Conservation (phyloP, 2,888 invertebrate genomes). For the Eupithecia pulchellata region DNA sequence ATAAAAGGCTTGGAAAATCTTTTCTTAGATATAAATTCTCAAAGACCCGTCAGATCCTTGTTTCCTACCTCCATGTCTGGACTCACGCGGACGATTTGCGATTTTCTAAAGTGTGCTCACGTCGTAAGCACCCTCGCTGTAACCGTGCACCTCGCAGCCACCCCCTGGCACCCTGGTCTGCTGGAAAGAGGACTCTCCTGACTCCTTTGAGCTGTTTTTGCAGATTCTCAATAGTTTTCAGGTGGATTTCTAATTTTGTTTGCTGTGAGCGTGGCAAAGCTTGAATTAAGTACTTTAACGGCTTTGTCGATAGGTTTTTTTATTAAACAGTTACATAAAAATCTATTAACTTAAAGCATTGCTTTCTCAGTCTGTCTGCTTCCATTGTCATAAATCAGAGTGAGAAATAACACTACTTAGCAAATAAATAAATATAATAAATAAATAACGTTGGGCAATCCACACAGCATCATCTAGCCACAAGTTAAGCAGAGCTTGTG, state of each 20-base stretch:
- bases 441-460: too few relatives aligned
- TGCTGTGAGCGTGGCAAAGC: slow-evolving; percentile 5
- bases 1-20: neutral
- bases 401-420: too few relatives aligned
- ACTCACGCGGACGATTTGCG: slow-evolving; percentile 59
- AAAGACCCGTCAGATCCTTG: slow-evolving; percentile 1
- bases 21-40: neutral
- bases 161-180: slow-evolving; percentile 21
- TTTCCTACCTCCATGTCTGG: slow-evolving; percentile 26
- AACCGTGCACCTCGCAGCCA: slow-evolving; percentile 56
- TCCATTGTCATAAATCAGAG: too few relatives aligned
- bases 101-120: slow-evolving; percentile 71
- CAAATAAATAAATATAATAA: too few relatives aligned
- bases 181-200: slow-evolving; percentile 33
- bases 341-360: too few relatives aligned
- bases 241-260: slow-evolving; percentile 27
- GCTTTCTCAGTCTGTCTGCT: too few relatives aligned
- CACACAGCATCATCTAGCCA: too few relatives aligned
- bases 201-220: slow-evolving; percentile 41
- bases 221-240: slow-evolving; percentile 32
- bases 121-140: slow-evolving; percentile 65
- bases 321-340: neutral
- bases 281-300: neutral
- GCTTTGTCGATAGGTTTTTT: neutral
- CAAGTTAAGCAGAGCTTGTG: too few relatives aligned